These are phyloP conservation scores for Urocitellus parryii DNA, from an alignment of 2,113 vertebrate species.

Conservation along the genomic window DNA sequence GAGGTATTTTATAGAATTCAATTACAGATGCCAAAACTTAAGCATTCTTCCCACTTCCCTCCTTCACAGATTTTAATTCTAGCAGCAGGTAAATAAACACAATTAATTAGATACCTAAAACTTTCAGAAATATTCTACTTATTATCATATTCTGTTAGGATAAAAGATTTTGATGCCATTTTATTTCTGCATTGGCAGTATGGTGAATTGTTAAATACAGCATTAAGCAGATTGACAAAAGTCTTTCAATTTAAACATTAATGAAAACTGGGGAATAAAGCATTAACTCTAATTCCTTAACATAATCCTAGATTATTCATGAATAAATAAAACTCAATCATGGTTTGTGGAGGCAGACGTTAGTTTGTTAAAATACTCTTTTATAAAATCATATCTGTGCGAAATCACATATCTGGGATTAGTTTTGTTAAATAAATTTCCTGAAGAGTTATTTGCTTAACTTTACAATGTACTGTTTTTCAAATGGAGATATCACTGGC, in stretches of 20 bases:
- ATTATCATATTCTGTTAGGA: not conserved
- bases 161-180: not conserved
- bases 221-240: not conserved
- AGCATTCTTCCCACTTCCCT: not conserved
- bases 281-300: constrained; percentile 9
- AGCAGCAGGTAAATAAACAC: not conserved
- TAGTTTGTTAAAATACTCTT: constrained; percentile 10
- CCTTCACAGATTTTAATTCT: not conserved
- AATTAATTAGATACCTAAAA: constrained; percentile 12
- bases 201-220: not conserved
- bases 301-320: not conserved
- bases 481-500: not conserved
- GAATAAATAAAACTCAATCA: constrained; percentile 47
- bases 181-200: not conserved
- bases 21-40: not conserved
- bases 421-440: not conserved
- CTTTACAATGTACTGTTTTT: not conserved
- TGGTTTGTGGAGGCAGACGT: not conserved
- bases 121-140: not conserved
- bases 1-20: not conserved
- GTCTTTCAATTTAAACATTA: constrained; percentile 45
- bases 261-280: constrained; percentile 16
- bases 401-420: not conserved
- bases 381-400: not conserved
- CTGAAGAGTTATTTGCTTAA: not conserved